Evolutionary conservation across 2,888 invertebrate genomes (phyloP), one percentile per base, ranked within the genome.

Genomic region (Drosophila pegasa): DNA sequence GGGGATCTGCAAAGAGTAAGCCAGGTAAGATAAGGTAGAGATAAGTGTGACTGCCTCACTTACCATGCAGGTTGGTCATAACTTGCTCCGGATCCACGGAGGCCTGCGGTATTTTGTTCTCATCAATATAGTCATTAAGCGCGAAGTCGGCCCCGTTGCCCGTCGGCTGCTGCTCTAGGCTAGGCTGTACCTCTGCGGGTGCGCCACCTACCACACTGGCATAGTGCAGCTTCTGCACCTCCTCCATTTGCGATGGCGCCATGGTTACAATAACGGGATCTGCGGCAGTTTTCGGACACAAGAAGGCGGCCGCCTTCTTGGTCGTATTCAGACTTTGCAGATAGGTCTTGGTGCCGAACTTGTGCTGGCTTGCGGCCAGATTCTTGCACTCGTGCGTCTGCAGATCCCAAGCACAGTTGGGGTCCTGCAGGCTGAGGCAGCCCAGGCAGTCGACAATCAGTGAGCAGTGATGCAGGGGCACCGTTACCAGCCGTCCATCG

Each of bases 371-470:
- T 5, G 73, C 82, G 8, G 76, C 84, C 29, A 92, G 76, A 55
- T 90, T 89, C 60, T 91, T 91, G 88, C 94, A 94, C 82, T 94
- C 93, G 81, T 94, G 94, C 75, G 93, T 93, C 72, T 94, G 94
- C 7, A 95, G 94, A 91, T 98, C 97, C 99, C 99, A 99, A 20
- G 98, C 98, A 92, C 99, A 99, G 91, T 99, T 98, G 0, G 99
- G 99, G 93, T 99, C 99, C 93, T 98, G 98, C 66, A 98, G 93
- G 33, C 95, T 95, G 4, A 99, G 95, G 92, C 99, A 99, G 80
- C 96, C 95, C 74, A 96, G 95, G 93, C 93, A 96, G 92, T 92
- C 92, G 41, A 91, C 89, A 69, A 95, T 94, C 84, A 93, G 94
- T 51, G 94, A 93, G 91, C 99, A 99, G 88, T 98, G 95, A 85